Evolutionary conservation across 2,113 vertebrate species (phyloP).

Genomic region (Naja naja): DNA sequence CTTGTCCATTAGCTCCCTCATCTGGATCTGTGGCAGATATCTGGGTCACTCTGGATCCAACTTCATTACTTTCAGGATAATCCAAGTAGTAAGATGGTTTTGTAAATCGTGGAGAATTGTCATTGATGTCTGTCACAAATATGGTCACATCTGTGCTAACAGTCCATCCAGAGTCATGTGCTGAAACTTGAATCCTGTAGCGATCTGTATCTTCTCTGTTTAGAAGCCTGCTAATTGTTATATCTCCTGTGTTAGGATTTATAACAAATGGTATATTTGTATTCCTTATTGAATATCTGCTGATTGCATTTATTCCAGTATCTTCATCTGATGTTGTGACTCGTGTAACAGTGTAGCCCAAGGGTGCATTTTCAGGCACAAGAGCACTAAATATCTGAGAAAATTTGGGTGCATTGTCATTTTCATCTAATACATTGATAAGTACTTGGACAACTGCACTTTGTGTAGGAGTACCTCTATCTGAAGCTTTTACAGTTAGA

Average conservation of each 20-base stretch:
- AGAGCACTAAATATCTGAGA: constrained; percentile 94
- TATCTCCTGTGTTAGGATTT: constrained; percentile 87
- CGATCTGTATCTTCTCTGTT: constrained; percentile 90
- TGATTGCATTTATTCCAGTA: constrained; percentile 84
- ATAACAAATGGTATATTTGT: constrained; percentile 86
- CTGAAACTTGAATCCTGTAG: constrained; percentile 90
- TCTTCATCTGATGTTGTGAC: constrained; percentile 97
- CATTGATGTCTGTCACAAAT: constrained; percentile 91
- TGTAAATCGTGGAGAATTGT: constrained; percentile 89
- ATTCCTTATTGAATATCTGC: constrained; percentile 86
- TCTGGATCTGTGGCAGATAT: constrained; percentile 90
- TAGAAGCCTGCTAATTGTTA: constrained; percentile 88
- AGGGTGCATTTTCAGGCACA: constrained; percentile 89
- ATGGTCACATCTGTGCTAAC: constrained; percentile 96
- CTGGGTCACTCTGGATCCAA: constrained; percentile 82
- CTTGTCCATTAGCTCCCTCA: constrained; percentile 86
- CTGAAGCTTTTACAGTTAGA: constrained; percentile 84
- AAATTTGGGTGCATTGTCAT: constrained; percentile 93
- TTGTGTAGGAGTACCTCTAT: constrained; percentile 81
- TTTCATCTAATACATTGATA: constrained; percentile 88
- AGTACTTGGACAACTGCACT: constrained; percentile 80
- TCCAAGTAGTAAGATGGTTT: constrained; percentile 92
- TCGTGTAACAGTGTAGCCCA: constrained; percentile 86
- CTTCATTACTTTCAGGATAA: constrained; percentile 86
- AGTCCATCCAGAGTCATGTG: constrained; percentile 95